Evolutionary conservation across 2,888 invertebrate genomes (phyloP).

Genomic region (Molanna angustata): DNA sequence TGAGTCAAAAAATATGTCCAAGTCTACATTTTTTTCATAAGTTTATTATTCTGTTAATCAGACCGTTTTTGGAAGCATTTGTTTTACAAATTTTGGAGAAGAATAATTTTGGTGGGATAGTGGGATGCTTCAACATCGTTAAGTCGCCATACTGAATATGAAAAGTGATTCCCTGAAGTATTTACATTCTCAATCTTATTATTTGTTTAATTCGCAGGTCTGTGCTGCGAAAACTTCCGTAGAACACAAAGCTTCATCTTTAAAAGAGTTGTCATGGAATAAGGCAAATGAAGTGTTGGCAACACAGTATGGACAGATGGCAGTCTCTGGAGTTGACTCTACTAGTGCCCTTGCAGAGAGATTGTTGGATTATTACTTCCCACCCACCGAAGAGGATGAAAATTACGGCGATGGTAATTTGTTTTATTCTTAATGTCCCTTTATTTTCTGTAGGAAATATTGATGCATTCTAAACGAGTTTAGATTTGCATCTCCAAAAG

Average conservation of each 20-base stretch:
- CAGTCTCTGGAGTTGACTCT: constrained; percentile 63
- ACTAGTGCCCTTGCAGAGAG: constrained; percentile 69
- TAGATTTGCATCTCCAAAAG: no score
- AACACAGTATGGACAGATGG: constrained; percentile 66
- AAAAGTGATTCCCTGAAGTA: no score
- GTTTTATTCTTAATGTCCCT: not conserved
- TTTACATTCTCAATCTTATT: no score
- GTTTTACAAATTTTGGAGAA: no score
- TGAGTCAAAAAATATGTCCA: no score
- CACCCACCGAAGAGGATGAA: constrained; percentile 56
- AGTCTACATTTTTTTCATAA: no score
- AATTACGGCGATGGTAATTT: constrained; percentile 49
- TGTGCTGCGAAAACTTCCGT: constrained; percentile 51
- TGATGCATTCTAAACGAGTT: no score
- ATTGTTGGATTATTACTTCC: constrained; percentile 72
- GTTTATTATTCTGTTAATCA: no score
- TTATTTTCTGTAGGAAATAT: not conserved
- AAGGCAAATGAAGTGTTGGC: constrained; percentile 69
- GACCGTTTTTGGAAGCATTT: no score
- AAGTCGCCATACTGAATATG: no score
- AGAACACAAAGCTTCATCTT: constrained; percentile 58
- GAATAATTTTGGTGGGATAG: no score
- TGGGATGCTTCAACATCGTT: no score
- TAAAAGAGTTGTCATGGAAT: constrained; percentile 68
- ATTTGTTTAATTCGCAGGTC: constrained; percentile 48